phyloP scores from a whole-genome alignment of 1,140 invertebrate genomes.

The Cydia splendana region DNA sequence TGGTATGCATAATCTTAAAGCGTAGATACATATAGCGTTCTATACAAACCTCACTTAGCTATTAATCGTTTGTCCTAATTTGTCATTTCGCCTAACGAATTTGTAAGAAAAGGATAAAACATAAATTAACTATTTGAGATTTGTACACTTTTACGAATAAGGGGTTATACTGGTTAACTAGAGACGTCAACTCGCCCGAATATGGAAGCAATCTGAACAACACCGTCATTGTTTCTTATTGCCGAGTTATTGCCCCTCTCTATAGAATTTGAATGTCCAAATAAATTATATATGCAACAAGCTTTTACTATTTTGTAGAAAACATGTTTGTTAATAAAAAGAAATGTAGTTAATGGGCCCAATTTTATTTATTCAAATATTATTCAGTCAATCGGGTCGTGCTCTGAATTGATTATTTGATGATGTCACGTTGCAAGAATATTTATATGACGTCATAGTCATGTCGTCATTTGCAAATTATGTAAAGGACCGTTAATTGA shows the following conservation, averaged over 20 bases:
- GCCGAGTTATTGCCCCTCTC: neutral
- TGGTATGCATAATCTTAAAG: too few species aligned
- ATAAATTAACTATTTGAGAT: too few species aligned
- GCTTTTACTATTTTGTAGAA: conserved; percentile 2
- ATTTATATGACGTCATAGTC: neutral
- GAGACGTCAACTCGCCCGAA: neutral
- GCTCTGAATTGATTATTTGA: neutral
- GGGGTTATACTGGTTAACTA: neutral
- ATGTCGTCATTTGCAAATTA: neutral
- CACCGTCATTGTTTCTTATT: neutral
- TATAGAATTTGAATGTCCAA: neutral
- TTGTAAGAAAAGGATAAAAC: too few species aligned
- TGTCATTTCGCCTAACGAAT: too few species aligned
- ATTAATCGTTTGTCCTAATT: too few species aligned
- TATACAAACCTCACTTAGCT: too few species aligned
- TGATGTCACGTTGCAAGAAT: neutral
- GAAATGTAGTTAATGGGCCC: neutral
- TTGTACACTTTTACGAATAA: too few species aligned
- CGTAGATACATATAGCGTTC: too few species aligned
- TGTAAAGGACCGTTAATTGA: neutral
- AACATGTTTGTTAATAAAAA: neutral
- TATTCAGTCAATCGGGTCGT: neutral
- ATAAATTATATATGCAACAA: neutral
- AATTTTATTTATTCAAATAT: conserved; percentile 4
- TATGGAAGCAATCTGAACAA: neutral